Base-by-base conservation (phyloP, 2,888 invertebrate genomes). In the Pterostichus madidus region DNA sequence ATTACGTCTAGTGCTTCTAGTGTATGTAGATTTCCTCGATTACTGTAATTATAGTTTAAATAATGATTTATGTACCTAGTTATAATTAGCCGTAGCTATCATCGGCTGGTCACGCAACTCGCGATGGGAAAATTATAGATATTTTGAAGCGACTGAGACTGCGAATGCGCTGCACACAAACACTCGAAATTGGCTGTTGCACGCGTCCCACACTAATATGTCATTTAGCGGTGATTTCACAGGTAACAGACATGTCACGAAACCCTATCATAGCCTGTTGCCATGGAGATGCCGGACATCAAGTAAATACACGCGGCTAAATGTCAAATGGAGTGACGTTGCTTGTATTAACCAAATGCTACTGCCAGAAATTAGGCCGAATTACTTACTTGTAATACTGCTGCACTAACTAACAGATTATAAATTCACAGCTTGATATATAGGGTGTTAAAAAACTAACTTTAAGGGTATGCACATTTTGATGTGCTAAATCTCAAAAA, bases 41-140 rank as follows among this genome's bases (percentile, higher is more conserved):
- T 81, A 81, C 81, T 46, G 75, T 81, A 75, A 81, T 81, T 81
- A 81, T 75, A 75, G 59, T 81, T 81, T 81, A 75, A 81, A 81
- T 81, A 81, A 73, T 81, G 81, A 81, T 81, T 81, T 81, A 81
- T 81, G 75, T 81, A 73, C 75, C 56, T 75, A 49, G 75, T 75
- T 81, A 81, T 81, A 81, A 81, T 81, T 81, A 61, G 56, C 80
- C 44, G 53, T 17, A 52, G 80, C 75, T 81, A 81, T 81, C 80
- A 80, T 80, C 64, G 44, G 15, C 39, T 17, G 44, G 77, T 77
- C 80, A 80, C 80, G 80, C 80, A 71, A 80, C 31, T 17, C 49
- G 17, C 80, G 53, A 80, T 80, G 80, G 71, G 68, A 77, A 77
- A 77, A 77, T 77, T 77, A 77, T 39, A 56, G 53, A 77, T 77